These are phyloP conservation scores for Caracal caracal DNA, from an alignment of 2,113 vertebrate species.

Conservation along the genomic window DNA sequence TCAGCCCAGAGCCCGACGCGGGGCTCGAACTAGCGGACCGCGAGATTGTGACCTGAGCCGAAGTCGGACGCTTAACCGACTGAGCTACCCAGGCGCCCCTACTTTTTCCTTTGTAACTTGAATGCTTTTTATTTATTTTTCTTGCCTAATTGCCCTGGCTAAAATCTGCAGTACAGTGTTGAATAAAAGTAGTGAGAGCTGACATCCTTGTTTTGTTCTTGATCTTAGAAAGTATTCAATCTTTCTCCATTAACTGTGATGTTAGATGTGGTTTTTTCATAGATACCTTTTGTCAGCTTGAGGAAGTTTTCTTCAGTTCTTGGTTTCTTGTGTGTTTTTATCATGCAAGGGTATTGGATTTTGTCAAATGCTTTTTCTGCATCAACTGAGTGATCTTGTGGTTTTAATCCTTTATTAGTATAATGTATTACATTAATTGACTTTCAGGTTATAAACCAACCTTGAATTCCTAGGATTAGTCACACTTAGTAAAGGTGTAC, in stretches of 20 bases:
- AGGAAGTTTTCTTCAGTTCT: background rate
- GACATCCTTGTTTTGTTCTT: background rate
- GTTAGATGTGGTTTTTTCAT: background rate
- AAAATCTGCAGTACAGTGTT: background rate
- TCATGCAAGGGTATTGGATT: background rate
- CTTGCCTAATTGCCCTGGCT: background rate
- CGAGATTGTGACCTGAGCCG: too few species aligned
- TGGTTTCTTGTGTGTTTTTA: conserved; percentile 17
- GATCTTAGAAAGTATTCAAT: background rate
- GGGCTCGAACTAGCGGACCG: too few species aligned
- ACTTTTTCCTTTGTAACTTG: background rate
- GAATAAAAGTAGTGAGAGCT: background rate
- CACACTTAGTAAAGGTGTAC: background rate
- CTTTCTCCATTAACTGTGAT: background rate
- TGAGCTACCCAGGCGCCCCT: too few species aligned
- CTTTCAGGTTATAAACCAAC: conserved; percentile 26
- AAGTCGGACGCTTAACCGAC: too few species aligned
- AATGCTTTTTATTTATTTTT: conserved; percentile 16
- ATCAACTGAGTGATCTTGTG: background rate
- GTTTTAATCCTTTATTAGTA: conserved; percentile 27
- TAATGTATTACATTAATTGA: background rate
- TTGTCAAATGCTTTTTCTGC: background rate
- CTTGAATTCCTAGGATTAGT: conserved; percentile 42
- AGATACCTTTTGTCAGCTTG: conserved; percentile 32
- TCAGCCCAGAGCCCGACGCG: too few species aligned